Percentiles rank a stretch among this genome's conserved stretches.
Evolutionary conservation across 2,797 vertebrate species (phyloP).

Genomic region (Aselliscus stoliczkanus): DNA sequence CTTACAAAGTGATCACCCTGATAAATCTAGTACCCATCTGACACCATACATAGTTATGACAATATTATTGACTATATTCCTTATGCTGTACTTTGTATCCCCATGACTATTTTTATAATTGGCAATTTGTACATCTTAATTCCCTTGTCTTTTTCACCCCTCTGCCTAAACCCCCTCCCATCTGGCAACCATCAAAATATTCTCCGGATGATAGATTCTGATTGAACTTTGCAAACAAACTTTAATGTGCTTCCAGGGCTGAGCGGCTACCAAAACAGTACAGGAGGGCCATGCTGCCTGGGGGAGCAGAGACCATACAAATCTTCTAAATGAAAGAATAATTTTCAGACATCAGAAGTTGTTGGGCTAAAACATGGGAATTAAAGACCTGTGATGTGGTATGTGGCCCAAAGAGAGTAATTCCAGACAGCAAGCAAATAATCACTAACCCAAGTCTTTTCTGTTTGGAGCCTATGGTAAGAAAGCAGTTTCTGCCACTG

Average conservation of each 20-base stretch:
- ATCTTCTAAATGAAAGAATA: not conserved
- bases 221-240: conserved; percentile 15
- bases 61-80: not conserved
- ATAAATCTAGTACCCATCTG: not conserved
- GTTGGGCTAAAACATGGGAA: not conserved
- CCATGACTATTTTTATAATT: not conserved
- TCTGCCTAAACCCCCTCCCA: not conserved
- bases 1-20: not conserved
- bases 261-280: not conserved
- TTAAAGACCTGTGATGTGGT: not conserved
- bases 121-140: not conserved
- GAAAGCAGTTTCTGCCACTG: not conserved
- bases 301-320: not conserved
- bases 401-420: not conserved
- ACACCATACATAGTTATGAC: not conserved
- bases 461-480: not conserved
- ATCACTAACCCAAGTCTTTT: not conserved
- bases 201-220: not conserved
- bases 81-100: not conserved
- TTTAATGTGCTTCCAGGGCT: not conserved
- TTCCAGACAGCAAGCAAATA: not conserved
- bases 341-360: not conserved
- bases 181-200: not conserved
- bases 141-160: not conserved
- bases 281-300: not conserved